Evolutionary conservation across 1,140 invertebrate genomes (phyloP).

Genomic region (Bombus polaris): DNA sequence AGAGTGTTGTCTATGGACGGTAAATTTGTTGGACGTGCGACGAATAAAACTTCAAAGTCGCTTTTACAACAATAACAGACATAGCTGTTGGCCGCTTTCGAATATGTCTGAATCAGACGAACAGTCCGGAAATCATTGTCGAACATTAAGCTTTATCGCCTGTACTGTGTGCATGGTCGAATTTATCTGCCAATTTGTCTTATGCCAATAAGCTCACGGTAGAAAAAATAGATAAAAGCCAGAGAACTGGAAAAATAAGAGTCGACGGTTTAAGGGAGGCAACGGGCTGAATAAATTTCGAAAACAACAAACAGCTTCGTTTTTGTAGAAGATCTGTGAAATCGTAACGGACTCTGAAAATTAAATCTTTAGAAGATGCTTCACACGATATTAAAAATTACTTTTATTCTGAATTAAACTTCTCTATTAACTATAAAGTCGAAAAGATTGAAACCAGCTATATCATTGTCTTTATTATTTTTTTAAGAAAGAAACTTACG

Average conservation of each 20-base stretch:
- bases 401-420: too few relatives aligned
- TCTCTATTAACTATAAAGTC: too few relatives aligned
- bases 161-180: neutral
- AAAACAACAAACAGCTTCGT: neutral
- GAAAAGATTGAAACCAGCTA: too few relatives aligned
- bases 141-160: slow-evolving; percentile 30
- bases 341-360: neutral
- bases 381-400: too few relatives aligned
- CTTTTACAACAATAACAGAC: slow-evolving; percentile 8
- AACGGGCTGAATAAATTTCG: neutral
- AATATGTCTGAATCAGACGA: slow-evolving; percentile 9
- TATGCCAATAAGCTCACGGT: slow-evolving; percentile 25
- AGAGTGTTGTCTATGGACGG: neutral
- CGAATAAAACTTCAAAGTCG: slow-evolving; percentile 28
- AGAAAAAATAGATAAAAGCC: slow-evolving; percentile 5
- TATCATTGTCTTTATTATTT: too few relatives aligned
- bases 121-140: slow-evolving; percentile 34
- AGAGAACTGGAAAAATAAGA: neutral
- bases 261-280: too few relatives aligned
- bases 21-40: neutral
- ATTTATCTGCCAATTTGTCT: slow-evolving; percentile 31
- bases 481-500: too few relatives aligned
- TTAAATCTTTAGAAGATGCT: too few relatives aligned
- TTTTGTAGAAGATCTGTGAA: neutral
- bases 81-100: neutral